These are phyloP conservation scores for Pimephales promelas DNA, from an alignment of 2,113 vertebrate genomes.

Conservation along the genomic window DNA sequence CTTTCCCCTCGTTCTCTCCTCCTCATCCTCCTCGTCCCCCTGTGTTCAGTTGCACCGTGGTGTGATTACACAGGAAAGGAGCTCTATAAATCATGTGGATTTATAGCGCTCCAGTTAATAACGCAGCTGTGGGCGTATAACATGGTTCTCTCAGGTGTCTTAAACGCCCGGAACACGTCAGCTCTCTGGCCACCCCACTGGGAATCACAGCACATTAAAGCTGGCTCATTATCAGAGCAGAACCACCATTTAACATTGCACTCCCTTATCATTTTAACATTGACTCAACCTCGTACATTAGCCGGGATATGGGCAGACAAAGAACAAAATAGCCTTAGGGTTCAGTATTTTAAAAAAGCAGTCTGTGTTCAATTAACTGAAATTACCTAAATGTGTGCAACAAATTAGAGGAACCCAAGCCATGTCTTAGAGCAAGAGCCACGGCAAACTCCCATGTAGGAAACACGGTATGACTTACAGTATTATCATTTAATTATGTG, in stretches of 20 bases:
- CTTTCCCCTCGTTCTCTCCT: not conserved
- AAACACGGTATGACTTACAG: not conserved
- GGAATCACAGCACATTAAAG: slow-evolving; percentile 47
- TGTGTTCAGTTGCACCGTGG: slow-evolving; percentile 46
- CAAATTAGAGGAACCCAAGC: too few relatives aligned
- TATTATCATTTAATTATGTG: not conserved
- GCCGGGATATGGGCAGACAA: not conserved
- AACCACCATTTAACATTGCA: slow-evolving; percentile 42
- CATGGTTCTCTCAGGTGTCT: slow-evolving; percentile 67
- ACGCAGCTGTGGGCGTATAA: slow-evolving; percentile 70
- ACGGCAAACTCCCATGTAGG: not conserved
- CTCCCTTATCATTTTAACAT: slow-evolving; percentile 19
- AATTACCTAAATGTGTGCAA: not conserved
- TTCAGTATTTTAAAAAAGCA: too few relatives aligned
- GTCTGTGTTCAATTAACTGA: not conserved
- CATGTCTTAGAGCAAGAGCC: too few relatives aligned
- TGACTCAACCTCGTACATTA: slow-evolving; percentile 38
- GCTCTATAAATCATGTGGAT: slow-evolving; percentile 74
- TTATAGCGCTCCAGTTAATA: slow-evolving; percentile 74
- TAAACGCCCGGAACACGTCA: slow-evolving; percentile 60
- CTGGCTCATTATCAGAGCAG: slow-evolving; percentile 35
- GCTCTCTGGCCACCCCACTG: slow-evolving; percentile 33
- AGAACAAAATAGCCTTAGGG: not conserved
- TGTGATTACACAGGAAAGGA: slow-evolving; percentile 73
- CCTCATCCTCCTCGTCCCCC: not conserved